Evolutionary conservation across 2,888 invertebrate species (phyloP).

Genomic region (Oxycera nigricornis): DNA sequence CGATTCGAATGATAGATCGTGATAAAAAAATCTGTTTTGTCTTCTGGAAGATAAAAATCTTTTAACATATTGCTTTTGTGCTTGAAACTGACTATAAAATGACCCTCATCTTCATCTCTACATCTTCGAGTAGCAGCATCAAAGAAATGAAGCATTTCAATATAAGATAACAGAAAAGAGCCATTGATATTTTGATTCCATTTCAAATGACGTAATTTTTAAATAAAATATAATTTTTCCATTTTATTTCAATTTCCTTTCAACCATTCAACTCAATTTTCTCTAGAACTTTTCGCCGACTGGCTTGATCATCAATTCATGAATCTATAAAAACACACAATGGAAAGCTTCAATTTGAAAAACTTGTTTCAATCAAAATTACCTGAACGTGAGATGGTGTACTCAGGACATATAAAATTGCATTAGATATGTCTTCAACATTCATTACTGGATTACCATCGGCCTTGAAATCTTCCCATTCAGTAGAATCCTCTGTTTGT

Average conservation of each 20-base stretch:
- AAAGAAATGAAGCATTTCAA: background rate
- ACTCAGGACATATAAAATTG: constrained; percentile 52
- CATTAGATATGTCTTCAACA: constrained; percentile 40
- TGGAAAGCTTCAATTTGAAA: background rate
- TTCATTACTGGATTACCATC: constrained; percentile 52
- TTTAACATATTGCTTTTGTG: too few relatives aligned
- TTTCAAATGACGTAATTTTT: background rate
- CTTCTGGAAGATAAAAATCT: too few relatives aligned
- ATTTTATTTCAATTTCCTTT: background rate
- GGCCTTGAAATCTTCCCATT: constrained; percentile 35
- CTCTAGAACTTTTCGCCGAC: constrained; percentile 57
- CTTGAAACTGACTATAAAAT: too few relatives aligned
- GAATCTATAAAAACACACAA: constrained; percentile 47
- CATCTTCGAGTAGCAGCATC: too few relatives aligned
- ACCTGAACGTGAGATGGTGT: constrained; percentile 59
- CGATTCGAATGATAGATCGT: too few relatives aligned
- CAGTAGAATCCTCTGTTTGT: constrained; percentile 54
- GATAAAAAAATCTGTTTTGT: too few relatives aligned
- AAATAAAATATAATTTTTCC: background rate
- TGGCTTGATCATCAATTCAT: constrained; percentile 57
- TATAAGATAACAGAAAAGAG: background rate
- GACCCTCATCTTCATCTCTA: too few relatives aligned
- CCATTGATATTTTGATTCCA: background rate
- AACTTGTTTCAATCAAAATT: background rate
- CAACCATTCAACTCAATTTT: background rate